Evolutionary conservation across 2,888 invertebrate genomes (phyloP).

Genomic region (Sabatieria punctata): DNA sequence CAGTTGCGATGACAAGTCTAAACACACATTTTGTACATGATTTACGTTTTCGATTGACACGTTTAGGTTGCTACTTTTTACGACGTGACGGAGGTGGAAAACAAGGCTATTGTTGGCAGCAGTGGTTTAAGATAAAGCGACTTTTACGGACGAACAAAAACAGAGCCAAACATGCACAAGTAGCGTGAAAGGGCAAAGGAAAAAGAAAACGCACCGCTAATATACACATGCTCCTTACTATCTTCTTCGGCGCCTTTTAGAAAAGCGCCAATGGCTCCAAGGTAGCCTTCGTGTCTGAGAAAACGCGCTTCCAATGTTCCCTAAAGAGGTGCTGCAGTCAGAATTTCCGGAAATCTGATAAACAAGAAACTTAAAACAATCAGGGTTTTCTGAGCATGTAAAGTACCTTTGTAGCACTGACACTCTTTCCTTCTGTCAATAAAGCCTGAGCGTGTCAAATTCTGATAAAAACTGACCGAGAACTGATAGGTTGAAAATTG

Average conservation of each 20-base stretch:
- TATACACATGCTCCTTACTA: constrained; percentile 28
- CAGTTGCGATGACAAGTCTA: constrained; percentile 34
- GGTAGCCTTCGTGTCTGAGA: constrained; percentile 51
- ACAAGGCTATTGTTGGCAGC: neutral
- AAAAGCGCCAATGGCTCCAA: constrained; percentile 53
- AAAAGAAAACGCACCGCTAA: too few relatives aligned
- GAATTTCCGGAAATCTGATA: neutral
- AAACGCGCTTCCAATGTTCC: constrained; percentile 48
- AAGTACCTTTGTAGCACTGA: neutral
- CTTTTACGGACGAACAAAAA: neutral
- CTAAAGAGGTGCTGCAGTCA: constrained; percentile 19
- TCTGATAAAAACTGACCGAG: too few relatives aligned
- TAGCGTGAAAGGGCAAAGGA: neutral
- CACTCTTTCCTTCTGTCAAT: too few relatives aligned
- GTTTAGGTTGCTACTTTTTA: neutral
- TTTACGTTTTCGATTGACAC: neutral
- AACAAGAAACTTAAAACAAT: neutral
- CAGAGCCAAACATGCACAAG: neutral
- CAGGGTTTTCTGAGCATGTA: neutral
- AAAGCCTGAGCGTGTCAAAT: too few relatives aligned
- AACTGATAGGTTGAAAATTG: too few relatives aligned
- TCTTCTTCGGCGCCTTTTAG: constrained; percentile 47
- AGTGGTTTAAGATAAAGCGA: neutral
- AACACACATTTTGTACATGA: neutral
- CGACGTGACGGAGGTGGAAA: too few relatives aligned